phyloP scores from a whole-genome alignment of 2,113 vertebrate species.

The Struthio camelus region DNA sequence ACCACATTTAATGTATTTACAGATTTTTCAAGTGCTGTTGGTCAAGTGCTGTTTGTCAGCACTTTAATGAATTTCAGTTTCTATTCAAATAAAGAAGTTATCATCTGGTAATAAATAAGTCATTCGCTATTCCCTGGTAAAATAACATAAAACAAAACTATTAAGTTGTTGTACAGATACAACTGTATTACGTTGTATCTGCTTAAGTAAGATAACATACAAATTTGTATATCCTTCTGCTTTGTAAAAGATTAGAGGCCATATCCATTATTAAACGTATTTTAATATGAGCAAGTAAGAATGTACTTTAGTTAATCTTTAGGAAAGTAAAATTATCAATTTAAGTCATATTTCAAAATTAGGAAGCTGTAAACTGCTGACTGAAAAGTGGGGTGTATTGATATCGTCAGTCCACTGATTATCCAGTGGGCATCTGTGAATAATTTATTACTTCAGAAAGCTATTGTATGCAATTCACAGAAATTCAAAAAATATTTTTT shows the following conservation, averaged over 20 bases:
- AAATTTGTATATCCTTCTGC: background rate
- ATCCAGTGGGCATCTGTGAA: background rate
- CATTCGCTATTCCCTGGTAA: constrained; percentile 8
- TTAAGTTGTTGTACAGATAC: background rate
- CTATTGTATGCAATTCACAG: background rate
- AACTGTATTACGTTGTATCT: background rate
- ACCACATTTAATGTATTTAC: background rate
- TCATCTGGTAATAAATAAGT: background rate
- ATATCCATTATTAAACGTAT: background rate
- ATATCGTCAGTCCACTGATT: background rate
- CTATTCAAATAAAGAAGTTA: background rate
- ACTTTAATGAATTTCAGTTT: constrained; percentile 3
- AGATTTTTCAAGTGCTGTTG: background rate
- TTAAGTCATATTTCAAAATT: background rate
- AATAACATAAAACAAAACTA: background rate
- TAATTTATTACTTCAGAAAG: background rate
- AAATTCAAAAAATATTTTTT: background rate
- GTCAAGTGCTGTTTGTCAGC: background rate
- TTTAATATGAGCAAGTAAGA: background rate
- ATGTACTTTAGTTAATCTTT: background rate
- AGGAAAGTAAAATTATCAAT: background rate
- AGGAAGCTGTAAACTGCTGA: background rate
- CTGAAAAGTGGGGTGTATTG: background rate
- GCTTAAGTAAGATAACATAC: background rate
- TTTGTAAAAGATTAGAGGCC: background rate